phyloP scores from a whole-genome alignment of 2,113 vertebrate species.

The Grallaria varia region DNA sequence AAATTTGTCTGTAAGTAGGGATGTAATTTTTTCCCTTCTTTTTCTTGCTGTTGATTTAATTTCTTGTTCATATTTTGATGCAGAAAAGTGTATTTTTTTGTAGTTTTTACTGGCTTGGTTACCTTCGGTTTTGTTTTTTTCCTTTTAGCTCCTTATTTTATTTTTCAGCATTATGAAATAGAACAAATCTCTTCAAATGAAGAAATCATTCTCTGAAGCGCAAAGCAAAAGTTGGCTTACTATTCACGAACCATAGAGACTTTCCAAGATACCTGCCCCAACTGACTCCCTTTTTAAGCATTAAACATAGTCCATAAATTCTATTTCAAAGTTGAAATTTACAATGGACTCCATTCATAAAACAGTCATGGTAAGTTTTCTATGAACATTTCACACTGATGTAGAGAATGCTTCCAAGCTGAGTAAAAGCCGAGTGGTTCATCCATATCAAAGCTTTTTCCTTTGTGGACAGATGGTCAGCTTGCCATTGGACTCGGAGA shows the following conservation, averaged over 20 bases:
- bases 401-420: slow-evolving; percentile 3
- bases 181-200: background rate
- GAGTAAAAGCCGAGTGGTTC: slow-evolving; percentile 8
- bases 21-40: background rate
- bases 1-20: background rate
- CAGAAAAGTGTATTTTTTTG: background rate
- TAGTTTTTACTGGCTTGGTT: background rate
- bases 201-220: background rate
- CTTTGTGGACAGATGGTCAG: background rate
- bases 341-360: slow-evolving; percentile 46
- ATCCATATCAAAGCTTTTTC: slow-evolving; percentile 29
- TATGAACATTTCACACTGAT: slow-evolving; percentile 29
- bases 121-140: background rate
- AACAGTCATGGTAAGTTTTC: slow-evolving; percentile 23
- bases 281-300: background rate
- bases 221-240: background rate
- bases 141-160: background rate
- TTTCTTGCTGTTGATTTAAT: background rate
- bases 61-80: background rate
- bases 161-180: background rate
- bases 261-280: background rate
- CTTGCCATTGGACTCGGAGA: background rate
- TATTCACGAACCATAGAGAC: background rate
- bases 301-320: slow-evolving; percentile 25
- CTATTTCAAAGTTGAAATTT: slow-evolving; percentile 11